Base-by-base conservation (phyloP, 2,888 invertebrate genomes). In the Leucania comma region DNA sequence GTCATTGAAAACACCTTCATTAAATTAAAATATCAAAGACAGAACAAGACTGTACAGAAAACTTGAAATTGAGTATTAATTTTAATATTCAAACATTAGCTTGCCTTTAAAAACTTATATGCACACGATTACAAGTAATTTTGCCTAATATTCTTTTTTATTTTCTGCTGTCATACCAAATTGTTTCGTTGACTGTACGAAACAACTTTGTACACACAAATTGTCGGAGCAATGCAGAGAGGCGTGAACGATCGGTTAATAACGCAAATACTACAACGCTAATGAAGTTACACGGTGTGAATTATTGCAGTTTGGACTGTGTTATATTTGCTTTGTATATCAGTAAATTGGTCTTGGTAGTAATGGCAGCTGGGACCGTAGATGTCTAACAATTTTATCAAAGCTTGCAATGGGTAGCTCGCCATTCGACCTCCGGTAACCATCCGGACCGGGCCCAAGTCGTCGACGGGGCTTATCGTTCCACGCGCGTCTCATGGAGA, bases 261-360 rank as follows among this genome's bases (percentile, higher is more conserved):
- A 51, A 46, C 0, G 38, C 22, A 71, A 63, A 70, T 32, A 70
- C 42, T 35, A 48, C 38, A 14, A 2, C 9, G 5, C 22, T 75
- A 71, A 75, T 71, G 42, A 71, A 77, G 53, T 59, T 71, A 78
- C 51, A 63, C 63, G 60, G 59, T 51, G 54, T 17, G 17, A 71
- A 50, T 59, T 2, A 62, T 53, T 54, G 6, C 26, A 29, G 3
- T 50, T 74, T 35, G 26, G 3, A 58, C 0, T 35, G 6, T 22
- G 35, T 58, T n/a, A 38, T 48, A n/a, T 59, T 54, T 56, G 22
- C 26, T 59, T 54, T 59, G 67, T 61, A 0, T n/a, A 9, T 1
- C 10, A n/a, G 12, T 4, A n/a, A 5, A 8, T 29, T 10, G 6
- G 32, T 8, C 32, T 8, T 1, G 32, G 32, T 32, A 8, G 32